Conservation (phyloP, 2,888 invertebrate species). For the Trachelus stipa region DNA sequence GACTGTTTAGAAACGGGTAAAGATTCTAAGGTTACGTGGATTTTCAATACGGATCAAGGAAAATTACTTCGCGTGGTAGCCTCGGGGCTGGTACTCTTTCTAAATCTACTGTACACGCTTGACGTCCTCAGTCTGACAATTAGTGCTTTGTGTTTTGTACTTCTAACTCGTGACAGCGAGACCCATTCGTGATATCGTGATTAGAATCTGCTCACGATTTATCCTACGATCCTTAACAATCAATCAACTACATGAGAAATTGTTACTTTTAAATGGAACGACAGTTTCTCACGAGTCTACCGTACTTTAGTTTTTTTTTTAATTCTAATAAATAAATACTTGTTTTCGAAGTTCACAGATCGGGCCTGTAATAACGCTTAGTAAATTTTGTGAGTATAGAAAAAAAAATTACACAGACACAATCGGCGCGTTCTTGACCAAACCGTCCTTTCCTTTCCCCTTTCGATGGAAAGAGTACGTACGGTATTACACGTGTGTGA, state of each 20-base stretch:
- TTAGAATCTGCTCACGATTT: not conserved
- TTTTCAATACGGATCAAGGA: not conserved
- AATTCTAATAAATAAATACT: not conserved
- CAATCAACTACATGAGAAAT: not conserved
- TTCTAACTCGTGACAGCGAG: not conserved
- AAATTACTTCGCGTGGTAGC: slow-evolving; percentile 3
- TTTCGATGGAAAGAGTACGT: not conserved
- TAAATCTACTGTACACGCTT: not conserved
- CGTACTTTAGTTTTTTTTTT: not conserved
- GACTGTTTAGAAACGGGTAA: not conserved
- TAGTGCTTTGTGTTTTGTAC: slow-evolving; percentile 9
- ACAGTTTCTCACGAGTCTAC: not conserved
- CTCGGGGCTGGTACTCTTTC: not conserved
- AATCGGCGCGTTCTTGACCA: not conserved
- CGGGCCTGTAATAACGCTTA: not conserved
- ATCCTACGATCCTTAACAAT: not conserved
- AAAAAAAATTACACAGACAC: not conserved
- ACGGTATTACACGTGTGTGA: not conserved
- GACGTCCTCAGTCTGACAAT: not conserved
- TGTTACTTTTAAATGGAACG: not conserved
- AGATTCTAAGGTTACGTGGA: not conserved
- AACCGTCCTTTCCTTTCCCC: not conserved
- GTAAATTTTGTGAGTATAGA: not conserved
- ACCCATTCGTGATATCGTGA: not conserved
- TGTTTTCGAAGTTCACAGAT: not conserved